A percentile compares a stretch with the other conserved stretches of the same genome.
phyloP scores from a whole-genome alignment of 2,113 vertebrate species.

The Syngnathus floridae region DNA sequence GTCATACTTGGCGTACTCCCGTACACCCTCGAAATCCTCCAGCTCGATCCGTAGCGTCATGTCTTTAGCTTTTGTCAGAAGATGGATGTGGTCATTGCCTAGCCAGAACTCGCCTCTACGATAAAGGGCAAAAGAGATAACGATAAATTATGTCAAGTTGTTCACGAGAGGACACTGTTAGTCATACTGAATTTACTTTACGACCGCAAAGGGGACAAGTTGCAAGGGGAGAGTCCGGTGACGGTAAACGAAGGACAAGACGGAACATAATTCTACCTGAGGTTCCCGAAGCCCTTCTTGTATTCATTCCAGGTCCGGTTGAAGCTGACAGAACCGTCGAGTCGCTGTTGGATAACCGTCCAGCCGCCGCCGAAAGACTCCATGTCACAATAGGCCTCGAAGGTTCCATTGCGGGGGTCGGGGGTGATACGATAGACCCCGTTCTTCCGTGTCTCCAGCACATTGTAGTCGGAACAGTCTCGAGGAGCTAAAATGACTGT shows the following conservation, averaged over 20 bases:
- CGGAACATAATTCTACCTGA: conserved; percentile 49
- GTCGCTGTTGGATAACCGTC: conserved; percentile 85
- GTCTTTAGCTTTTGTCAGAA: conserved; percentile 84
- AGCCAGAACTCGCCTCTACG: conserved; percentile 84
- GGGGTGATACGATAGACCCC: conserved; percentile 80
- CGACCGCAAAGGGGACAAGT: conserved; percentile 4
- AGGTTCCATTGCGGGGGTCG: conserved; percentile 75
- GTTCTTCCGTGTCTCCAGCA: conserved; percentile 66
- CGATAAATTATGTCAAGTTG: conserved; percentile 13
- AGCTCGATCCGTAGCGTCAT: conserved; percentile 89
- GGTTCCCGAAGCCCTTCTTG: conserved; percentile 88
- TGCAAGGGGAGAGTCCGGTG: conserved; percentile 10
- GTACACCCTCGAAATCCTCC: conserved; percentile 82
- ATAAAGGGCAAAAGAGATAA: conserved; percentile 2
- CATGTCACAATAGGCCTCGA: conserved; percentile 91
- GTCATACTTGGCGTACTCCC: conserved; percentile 83
- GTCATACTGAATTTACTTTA: conserved; percentile 19
- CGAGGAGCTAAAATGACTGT: conserved; percentile 67
- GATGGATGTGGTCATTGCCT: conserved; percentile 90
- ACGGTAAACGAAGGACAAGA: conserved; percentile 14
- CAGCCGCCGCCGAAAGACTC: conserved; percentile 85
- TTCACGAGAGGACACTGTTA: conserved; percentile 8
- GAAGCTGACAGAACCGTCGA: conserved; percentile 84
- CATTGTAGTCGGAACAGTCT: conserved; percentile 87
- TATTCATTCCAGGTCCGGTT: conserved; percentile 90